phyloP scores from a whole-genome alignment of 2,797 vertebrate genomes.

The Acomys russatus region DNA sequence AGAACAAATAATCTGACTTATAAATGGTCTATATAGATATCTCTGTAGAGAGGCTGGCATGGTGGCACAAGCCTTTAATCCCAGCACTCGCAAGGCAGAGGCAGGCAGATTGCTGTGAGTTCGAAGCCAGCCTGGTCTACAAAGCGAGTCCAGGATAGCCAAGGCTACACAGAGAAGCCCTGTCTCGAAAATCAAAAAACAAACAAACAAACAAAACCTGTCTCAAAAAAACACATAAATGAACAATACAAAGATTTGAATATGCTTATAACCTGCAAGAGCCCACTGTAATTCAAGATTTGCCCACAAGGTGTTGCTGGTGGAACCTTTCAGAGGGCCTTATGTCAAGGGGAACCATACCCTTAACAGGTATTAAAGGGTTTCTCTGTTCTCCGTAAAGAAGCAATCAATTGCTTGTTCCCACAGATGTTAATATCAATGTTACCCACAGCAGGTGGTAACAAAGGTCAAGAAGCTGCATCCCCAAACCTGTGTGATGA shows the following conservation, averaged over 20 bases:
- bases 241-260: not conserved
- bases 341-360: not conserved
- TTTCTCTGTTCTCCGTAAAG: not conserved
- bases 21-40: not conserved
- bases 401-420: not conserved
- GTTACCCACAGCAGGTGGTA: not conserved
- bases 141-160: too few relatives aligned
- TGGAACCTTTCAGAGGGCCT: not conserved
- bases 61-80: too few relatives aligned
- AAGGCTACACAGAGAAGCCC: too few relatives aligned
- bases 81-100: too few relatives aligned
- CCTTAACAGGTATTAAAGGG: not conserved
- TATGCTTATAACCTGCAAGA: not conserved
- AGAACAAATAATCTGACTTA: not conserved
- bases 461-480: not conserved
- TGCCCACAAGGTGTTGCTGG: not conserved
- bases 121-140: too few relatives aligned
- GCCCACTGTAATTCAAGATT: not conserved
- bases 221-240: not conserved
- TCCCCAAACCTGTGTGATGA: not conserved
- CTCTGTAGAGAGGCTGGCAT: too few relatives aligned
- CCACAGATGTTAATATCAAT: not conserved
- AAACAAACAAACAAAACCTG: too few relatives aligned
- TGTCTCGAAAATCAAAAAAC: too few relatives aligned
- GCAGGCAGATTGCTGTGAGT: too few relatives aligned